A percentile compares a stretch with the other conserved stretches of the same genome.
These are phyloP conservation scores for Cybosia mesomella DNA, from an alignment of 2,888 invertebrate genomes.

Conservation along the genomic window DNA sequence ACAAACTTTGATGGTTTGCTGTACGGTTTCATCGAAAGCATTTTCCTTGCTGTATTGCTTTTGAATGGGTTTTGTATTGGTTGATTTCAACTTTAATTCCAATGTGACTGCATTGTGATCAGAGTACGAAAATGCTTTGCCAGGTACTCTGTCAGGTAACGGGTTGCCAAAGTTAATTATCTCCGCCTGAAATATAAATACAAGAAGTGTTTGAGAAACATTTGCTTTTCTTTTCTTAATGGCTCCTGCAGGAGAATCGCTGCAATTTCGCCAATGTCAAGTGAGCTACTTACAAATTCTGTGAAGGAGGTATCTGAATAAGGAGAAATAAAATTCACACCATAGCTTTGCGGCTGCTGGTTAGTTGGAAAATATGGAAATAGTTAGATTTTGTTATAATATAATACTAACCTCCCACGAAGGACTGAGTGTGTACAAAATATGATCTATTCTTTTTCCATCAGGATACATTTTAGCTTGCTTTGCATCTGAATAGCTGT, in stretches of 20 bases:
- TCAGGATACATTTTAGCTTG: constrained; percentile 85
- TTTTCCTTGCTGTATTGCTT: constrained; percentile 55
- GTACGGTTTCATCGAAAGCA: constrained; percentile 73
- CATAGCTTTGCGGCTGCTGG: not conserved
- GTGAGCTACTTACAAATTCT: too few relatives aligned
- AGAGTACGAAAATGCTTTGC: constrained; percentile 92
- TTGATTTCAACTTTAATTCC: constrained; percentile 67
- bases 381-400: not conserved
- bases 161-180: constrained; percentile 89
- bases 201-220: not conserved
- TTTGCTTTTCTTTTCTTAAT: too few relatives aligned
- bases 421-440: constrained; percentile 88
- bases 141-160: constrained; percentile 91
- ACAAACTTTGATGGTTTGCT: constrained; percentile 88
- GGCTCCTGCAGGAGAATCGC: too few relatives aligned
- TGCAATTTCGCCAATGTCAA: not conserved
- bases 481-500: constrained; percentile 91
- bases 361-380: not conserved
- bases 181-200: constrained; percentile 63
- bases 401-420: constrained; percentile 64
- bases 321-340: too few relatives aligned
- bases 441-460: constrained; percentile 97
- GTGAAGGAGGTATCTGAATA: too few relatives aligned
- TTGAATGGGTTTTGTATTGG: constrained; percentile 41
- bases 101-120: constrained; percentile 96